Evolutionary conservation across 1,140 invertebrate genomes (phyloP), one percentile per base, ranked within the genome.

Genomic region (Melanaphis sacchari): DNA sequence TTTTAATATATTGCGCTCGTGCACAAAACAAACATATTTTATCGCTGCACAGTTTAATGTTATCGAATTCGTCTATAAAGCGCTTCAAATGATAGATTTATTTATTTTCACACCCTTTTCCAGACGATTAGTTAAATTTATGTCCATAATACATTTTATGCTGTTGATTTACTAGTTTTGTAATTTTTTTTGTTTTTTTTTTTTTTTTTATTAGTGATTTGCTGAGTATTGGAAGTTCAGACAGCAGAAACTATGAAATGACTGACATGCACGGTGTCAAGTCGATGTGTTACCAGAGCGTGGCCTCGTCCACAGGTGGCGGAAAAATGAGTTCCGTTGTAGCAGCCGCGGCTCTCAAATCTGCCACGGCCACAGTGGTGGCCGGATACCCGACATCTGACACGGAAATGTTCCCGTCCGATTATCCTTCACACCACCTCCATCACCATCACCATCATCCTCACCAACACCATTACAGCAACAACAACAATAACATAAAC

Each of bases 231-330:
- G 91, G 81, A 0, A 93, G 81, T 84, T 93, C 91, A 1, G 91
- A 93, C 24, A 93, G 91, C 81, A 49, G 91, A 52, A 46, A 93
- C 46, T 93, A 93, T 26, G 91, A 93, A 38, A 93, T 93, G 66
- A 36, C 91, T 11, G 91, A 93, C 9, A 21, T 84, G n/a, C 91
- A 93, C 38, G 40, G 36, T 21, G 66, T 38, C 4, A 82, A 81
- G 46, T 49, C 81, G 3, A 84, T 49, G 46, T 93, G 91, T n/a
- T 93, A 93, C 36, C 91, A 93, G 6, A 84, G 6, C 81, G 36
- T 40, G 36, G 11, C 91, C 26, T 24, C 91, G 46, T 81, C 76
- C 5, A 38, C 91, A 4, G 46, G 43, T 11, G 36, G 24, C 7
- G 46, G 76, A 11, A 93, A 93, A 82, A 93, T 85, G 81, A 26